Evolutionary conservation across 2,113 vertebrate species (phyloP).

Genomic region (Mellivora capensis): DNA sequence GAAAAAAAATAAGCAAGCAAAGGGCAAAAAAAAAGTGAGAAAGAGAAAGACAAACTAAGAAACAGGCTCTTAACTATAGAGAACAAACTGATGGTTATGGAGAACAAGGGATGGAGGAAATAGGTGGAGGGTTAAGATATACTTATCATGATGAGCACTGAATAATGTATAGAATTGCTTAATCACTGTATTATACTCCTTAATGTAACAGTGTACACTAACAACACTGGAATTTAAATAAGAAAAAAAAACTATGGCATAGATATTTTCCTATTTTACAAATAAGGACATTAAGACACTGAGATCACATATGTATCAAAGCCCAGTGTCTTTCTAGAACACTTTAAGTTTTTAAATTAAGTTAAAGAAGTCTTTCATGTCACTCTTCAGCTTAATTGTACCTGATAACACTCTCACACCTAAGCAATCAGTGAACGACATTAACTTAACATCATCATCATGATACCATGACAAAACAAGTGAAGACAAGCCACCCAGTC

Average conservation of each 20-base stretch:
- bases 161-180: background rate
- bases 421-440: slow-evolving; percentile 17
- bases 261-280: background rate
- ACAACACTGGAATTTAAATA: background rate
- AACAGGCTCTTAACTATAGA: background rate
- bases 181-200: background rate
- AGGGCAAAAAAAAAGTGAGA: background rate
- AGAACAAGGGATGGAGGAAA: background rate
- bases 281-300: background rate
- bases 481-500: background rate
- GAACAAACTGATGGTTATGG: background rate
- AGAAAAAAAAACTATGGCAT: background rate
- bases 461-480: background rate
- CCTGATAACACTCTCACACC: background rate
- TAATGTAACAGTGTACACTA: background rate
- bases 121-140: background rate
- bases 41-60: background rate
- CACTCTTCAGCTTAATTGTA: background rate
- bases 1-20: background rate
- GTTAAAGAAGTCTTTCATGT: background rate
- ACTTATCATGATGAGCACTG: background rate
- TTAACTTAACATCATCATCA: background rate
- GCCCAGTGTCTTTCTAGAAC: background rate
- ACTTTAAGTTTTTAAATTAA: background rate
- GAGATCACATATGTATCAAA: background rate